Percentiles rank a stretch among this genome's conserved stretches.
phyloP scores from a whole-genome alignment of 1,140 invertebrate species.

The Calephelis virginiensis region DNA sequence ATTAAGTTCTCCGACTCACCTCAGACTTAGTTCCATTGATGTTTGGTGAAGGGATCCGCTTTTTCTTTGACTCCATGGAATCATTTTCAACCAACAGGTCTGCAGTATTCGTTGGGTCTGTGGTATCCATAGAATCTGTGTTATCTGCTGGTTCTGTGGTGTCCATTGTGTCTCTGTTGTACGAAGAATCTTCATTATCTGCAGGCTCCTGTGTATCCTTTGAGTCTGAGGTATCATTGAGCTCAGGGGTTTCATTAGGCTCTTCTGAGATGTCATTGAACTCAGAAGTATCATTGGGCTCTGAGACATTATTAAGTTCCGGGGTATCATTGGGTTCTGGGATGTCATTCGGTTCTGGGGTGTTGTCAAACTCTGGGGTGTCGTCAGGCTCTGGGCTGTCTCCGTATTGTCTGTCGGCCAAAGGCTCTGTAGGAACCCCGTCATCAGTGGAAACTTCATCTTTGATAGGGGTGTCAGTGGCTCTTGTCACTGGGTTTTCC shows the following conservation, averaged over 20 bases:
- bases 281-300: not conserved
- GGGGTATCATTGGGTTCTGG: not conserved
- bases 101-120: not conserved
- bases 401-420: not conserved
- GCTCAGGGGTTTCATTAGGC: not conserved
- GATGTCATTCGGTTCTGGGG: not conserved
- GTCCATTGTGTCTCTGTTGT: not conserved
- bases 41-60: too few species aligned
- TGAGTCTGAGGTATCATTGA: constrained; percentile 1
- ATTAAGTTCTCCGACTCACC: too few species aligned
- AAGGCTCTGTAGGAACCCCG: not conserved
- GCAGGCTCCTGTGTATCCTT: not conserved
- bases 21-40: too few species aligned
- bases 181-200: not conserved
- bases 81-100: not conserved
- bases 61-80: too few species aligned
- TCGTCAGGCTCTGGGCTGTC: not conserved
- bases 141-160: not conserved
- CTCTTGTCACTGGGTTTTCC: constrained; percentile 35
- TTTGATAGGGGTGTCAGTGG: constrained; percentile 3
- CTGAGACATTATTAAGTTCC: not conserved
- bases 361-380: not conserved
- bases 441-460: constrained; percentile 11
- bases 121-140: not conserved
- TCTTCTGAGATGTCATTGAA: not conserved